Conservation (phyloP, 2,797 vertebrate genomes). For the Falco concolor region DNA sequence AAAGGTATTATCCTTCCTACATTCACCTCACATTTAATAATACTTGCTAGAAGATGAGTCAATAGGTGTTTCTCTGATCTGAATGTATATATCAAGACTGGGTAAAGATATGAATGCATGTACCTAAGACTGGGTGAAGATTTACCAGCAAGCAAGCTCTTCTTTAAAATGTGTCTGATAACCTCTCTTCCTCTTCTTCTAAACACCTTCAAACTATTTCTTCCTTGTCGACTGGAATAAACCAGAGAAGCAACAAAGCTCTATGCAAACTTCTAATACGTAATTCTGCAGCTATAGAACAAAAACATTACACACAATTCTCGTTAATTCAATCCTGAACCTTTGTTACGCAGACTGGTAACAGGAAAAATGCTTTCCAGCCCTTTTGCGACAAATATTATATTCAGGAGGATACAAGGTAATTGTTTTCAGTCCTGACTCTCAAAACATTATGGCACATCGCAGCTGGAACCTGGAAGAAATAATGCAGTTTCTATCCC, state of each 20-base stretch:
- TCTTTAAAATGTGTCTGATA: background rate
- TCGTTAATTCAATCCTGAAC: background rate
- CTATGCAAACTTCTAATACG: background rate
- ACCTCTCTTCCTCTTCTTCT: background rate
- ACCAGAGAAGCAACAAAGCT: background rate
- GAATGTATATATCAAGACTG: background rate
- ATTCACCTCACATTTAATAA: background rate
- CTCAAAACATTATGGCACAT: background rate
- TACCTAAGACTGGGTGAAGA: background rate
- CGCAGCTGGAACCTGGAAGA: background rate
- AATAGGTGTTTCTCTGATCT: background rate
- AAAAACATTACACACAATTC: background rate
- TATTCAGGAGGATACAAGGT: background rate
- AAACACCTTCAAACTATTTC: background rate
- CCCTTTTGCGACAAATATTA: background rate
- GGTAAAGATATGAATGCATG: background rate
- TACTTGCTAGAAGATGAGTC: background rate
- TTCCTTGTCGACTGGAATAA: background rate
- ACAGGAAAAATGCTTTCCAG: background rate
- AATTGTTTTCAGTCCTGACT: background rate
- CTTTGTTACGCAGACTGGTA: background rate
- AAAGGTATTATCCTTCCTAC: background rate
- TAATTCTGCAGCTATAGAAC: background rate
- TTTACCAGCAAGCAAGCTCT: background rate
- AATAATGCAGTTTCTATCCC: background rate